Evolutionary conservation across 2,888 invertebrate genomes (phyloP).

Genomic region (Polylopha cassiicola): DNA sequence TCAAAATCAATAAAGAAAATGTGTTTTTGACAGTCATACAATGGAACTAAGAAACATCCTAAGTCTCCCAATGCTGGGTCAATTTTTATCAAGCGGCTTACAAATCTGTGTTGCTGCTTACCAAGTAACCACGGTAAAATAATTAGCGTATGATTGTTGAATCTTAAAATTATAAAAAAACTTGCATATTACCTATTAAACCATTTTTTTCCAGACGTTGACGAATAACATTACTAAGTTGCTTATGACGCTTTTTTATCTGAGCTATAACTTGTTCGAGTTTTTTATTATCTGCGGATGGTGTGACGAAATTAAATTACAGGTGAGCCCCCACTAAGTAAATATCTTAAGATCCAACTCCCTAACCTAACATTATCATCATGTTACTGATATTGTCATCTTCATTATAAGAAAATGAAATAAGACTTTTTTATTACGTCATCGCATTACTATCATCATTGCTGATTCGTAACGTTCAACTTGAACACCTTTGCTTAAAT

Average conservation of each 20-base stretch:
- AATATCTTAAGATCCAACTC: not conserved
- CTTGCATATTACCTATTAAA: no score
- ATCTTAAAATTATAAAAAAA: no score
- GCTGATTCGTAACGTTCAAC: no score
- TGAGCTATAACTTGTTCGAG: constrained; percentile 57
- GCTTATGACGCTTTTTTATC: constrained; percentile 54
- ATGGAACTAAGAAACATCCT: constrained; percentile 45
- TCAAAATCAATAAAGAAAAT: no score
- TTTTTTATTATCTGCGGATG: constrained; percentile 60
- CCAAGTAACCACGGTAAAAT: constrained; percentile 55
- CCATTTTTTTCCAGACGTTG: constrained; percentile 52
- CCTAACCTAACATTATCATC: not conserved
- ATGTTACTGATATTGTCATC: no score
- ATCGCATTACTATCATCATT: no score
- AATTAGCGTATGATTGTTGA: not conserved
- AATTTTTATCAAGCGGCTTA: constrained; percentile 52
- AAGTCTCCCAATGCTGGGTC: constrained; percentile 59
- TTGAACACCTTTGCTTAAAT: no score
- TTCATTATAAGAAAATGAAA: no score
- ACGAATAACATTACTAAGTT: constrained; percentile 44
- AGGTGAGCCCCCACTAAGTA: constrained; percentile 43
- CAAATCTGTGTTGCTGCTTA: constrained; percentile 62
- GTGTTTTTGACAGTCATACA: constrained; percentile 42
- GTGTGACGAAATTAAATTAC: constrained; percentile 60
- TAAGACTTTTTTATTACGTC: no score